Conservation (phyloP, 2,888 invertebrate genomes). For the Nomada fabriciana region DNA sequence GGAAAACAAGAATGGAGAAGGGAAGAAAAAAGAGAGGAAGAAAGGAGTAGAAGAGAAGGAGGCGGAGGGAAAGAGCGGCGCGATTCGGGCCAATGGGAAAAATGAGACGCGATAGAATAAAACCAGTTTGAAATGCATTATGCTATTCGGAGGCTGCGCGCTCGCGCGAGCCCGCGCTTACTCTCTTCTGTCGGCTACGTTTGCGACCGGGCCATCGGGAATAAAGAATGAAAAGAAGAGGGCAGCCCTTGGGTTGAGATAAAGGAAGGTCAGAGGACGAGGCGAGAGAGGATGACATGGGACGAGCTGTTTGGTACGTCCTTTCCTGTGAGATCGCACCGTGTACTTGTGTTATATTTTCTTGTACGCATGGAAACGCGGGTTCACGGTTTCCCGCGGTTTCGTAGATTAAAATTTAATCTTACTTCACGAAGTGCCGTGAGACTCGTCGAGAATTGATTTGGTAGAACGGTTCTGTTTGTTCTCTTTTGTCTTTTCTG, state of each 20-base stretch:
- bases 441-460: no score
- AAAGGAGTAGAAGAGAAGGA: constrained; percentile 43
- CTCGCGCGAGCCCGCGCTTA: constrained; percentile 49
- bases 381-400: no score
- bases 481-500: no score
- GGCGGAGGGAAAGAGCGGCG: constrained; percentile 63
- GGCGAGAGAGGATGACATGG: constrained; percentile 41
- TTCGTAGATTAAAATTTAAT: no score
- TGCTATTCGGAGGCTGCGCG: constrained; percentile 71
- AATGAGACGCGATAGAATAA: constrained; percentile 74
- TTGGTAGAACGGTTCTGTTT: no score
- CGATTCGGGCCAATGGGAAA: constrained; percentile 75
- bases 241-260: constrained; percentile 64
- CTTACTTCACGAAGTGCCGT: no score
- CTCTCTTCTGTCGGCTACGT: constrained; percentile 53
- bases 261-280: constrained; percentile 50
- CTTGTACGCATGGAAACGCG: no score
- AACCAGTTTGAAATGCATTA: constrained; percentile 82
- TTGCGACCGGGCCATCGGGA: constrained; percentile 74
- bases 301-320: neutral
- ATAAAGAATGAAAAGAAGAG: constrained; percentile 76
- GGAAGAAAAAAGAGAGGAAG: constrained; percentile 66
- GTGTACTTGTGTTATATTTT: no score
- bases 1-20: constrained; percentile 60
- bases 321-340: no score